Evolutionary conservation across 2,797 vertebrate genomes (phyloP), one percentile per base, ranked within the genome.

Genomic region (Poeciliopsis gracilis): DNA sequence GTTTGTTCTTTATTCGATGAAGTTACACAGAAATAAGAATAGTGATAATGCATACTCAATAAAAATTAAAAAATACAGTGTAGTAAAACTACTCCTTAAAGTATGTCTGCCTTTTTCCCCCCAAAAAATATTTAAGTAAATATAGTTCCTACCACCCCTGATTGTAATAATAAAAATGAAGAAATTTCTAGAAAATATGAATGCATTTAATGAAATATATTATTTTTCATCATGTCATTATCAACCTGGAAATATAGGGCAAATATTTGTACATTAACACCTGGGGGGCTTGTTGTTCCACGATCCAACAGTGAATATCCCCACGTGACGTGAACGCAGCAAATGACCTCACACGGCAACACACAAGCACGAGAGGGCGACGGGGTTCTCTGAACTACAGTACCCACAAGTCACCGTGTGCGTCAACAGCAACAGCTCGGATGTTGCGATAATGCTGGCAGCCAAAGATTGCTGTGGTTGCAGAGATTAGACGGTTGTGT

Each of bases 381-480:
- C 36, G 6, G 66, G 5, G 23, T 2, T 45, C 66, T 3, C 0
- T 1, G 30, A 86, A 94, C 93, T 94, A 78, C 93, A 93, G 0
- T 79, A 83, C 92, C 94, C 94, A 93, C 0, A 88, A 78, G 84
- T 11, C 93, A 66, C 0, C 38, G 20, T 77, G 83, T 47, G 84
- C 90, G 83, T 91, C 87, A 90, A 91, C 90, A 87, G 91, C 88
- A 89, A 89, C 92, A 87, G 90, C 93, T 90, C 77, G 92, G 93
- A 94, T 95, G 91, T 91, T 94, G 93, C 93, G 92, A 93, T 93
- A 87, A 86, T 78, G 80, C 88, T 91, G 92, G 91, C 89, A 90
- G 91, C 90, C 91, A 76, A 91, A 90, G 90, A 92, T 87, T 83
- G 91, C 93, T 88, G 92, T 92, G 93, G 90, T 83, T 90, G 94